Conservation (phyloP, 2,113 vertebrate genomes). For the Tachycineta bicolor region DNA sequence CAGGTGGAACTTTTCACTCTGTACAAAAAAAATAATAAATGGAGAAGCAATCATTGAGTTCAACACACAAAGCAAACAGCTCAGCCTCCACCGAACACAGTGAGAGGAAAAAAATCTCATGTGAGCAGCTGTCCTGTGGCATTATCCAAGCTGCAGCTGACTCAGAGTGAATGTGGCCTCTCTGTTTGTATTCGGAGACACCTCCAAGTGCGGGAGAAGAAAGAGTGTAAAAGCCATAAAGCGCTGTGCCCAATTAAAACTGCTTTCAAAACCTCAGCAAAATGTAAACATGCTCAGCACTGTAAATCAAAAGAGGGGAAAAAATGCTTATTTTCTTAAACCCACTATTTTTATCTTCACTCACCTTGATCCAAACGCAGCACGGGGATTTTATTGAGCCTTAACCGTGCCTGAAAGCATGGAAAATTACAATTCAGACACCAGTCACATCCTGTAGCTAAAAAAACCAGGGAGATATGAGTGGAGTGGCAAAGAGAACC, state of each 20-base stretch:
- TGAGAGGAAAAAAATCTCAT: not conserved
- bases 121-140: not conserved
- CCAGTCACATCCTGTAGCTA: not conserved
- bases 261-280: slow-evolving; percentile 11
- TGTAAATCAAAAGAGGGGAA: not conserved
- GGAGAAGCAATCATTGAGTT: not conserved
- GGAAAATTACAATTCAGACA: slow-evolving; percentile 41
- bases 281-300: slow-evolving; percentile 1
- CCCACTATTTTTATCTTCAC: not conserved
- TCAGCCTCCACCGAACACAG: not conserved
- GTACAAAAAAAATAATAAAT: not conserved
- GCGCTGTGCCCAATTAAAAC: not conserved
- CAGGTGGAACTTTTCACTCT: not conserved
- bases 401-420: slow-evolving; percentile 34
- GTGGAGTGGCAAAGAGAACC: slow-evolving; percentile 7
- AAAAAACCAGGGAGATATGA: slow-evolving; percentile 18
- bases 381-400: slow-evolving; percentile 11
- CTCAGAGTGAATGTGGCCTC: not conserved
- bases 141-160: not conserved
- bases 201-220: not conserved
- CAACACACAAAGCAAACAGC: not conserved
- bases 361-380: slow-evolving; percentile 1
- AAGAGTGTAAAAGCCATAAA: not conserved
- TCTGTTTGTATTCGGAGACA: not conserved
- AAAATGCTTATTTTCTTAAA: not conserved